Percentiles rank a stretch among this genome's conserved stretches.
phyloP scores from a whole-genome alignment of 1,140 invertebrate species.

The Notospermus geniculatus region DNA sequence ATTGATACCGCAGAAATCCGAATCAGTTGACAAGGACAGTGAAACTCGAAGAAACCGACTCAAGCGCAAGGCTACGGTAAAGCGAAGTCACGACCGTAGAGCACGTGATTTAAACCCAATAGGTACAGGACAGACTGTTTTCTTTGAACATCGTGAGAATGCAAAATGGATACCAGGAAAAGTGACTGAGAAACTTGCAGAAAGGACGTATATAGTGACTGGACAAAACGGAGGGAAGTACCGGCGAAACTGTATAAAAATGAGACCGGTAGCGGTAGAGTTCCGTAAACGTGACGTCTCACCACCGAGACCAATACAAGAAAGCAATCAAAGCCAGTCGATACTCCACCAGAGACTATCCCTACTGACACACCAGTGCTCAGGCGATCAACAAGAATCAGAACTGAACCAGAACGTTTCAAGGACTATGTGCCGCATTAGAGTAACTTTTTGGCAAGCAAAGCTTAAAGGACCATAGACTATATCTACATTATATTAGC shows the following conservation, averaged over 20 bases:
- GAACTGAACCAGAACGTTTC: background rate
- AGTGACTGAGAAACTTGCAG: background rate
- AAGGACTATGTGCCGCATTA: constrained; percentile 10
- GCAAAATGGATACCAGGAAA: constrained; percentile 17
- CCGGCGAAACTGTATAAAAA: constrained; percentile 11
- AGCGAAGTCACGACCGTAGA: constrained; percentile 15
- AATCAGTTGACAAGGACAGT: constrained; percentile 1
- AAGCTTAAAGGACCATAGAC: too few species aligned
- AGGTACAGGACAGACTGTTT: constrained; percentile 20
- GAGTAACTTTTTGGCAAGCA: too few species aligned
- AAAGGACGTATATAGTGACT: constrained; percentile 1
- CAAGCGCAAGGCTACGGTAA: constrained; percentile 15
- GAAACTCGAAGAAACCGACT: constrained; percentile 8
- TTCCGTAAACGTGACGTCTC: background rate
- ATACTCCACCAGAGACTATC: too few species aligned
- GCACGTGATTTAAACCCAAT: constrained; percentile 12
- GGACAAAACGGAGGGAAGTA: constrained; percentile 5
- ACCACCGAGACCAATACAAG: background rate
- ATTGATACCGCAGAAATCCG: constrained; percentile 18
- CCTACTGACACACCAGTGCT: background rate
- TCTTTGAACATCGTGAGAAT: constrained; percentile 20
- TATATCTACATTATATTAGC: too few species aligned
- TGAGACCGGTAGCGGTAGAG: constrained; percentile 6
- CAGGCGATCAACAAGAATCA: background rate
- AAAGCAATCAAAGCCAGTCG: too few species aligned